Evolutionary conservation across 2,113 vertebrate species (phyloP).

Genomic region (Aphelocoma coerulescens): DNA sequence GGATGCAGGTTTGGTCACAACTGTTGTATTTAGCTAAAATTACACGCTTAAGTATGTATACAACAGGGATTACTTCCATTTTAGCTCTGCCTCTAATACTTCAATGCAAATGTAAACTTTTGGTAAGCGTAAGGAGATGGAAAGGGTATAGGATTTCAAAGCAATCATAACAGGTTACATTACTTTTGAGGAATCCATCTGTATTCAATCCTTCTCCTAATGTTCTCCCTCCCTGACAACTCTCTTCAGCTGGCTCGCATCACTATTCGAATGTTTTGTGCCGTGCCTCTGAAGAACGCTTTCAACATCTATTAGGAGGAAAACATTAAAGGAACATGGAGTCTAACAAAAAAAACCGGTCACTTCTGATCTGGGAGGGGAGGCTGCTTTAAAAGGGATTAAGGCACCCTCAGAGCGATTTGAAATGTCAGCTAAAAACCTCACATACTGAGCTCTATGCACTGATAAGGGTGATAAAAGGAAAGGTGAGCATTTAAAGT

Average conservation of each 20-base stretch:
- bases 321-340: conserved; percentile 62
- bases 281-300: conserved; percentile 53
- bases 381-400: conserved; percentile 46
- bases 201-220: conserved; percentile 63
- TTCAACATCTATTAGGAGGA: conserved; percentile 60
- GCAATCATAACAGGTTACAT: conserved; percentile 66
- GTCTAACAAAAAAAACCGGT: conserved; percentile 40
- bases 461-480: conserved; percentile 41
- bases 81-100: conserved; percentile 50
- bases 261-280: conserved; percentile 59
- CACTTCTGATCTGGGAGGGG: conserved; percentile 60
- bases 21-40: conserved; percentile 42
- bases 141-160: conserved; percentile 63
- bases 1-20: neutral
- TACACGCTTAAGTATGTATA: conserved; percentile 44
- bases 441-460: neutral
- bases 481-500: conserved; percentile 58
- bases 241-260: conserved; percentile 61
- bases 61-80: conserved; percentile 51
- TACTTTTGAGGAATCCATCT: conserved; percentile 69
- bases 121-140: conserved; percentile 29
- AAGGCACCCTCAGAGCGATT: conserved; percentile 14
- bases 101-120: conserved; percentile 56
- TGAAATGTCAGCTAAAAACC: conserved; percentile 52
- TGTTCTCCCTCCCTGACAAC: conserved; percentile 58